These are phyloP conservation scores for Uropetala carovei DNA, from an alignment of 2,888 invertebrate genomes.

Conservation along the genomic window DNA sequence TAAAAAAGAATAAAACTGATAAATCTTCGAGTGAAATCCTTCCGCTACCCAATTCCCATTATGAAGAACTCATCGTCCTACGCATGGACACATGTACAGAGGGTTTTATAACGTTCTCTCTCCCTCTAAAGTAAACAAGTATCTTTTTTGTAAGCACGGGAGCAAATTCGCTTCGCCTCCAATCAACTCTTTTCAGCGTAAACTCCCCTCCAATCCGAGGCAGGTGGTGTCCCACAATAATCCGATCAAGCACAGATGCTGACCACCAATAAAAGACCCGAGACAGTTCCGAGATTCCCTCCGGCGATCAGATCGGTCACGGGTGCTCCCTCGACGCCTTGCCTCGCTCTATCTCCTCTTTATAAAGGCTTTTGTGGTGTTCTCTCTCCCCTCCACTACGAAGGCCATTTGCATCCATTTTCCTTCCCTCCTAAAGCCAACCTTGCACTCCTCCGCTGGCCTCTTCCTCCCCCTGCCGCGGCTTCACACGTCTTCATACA, in stretches of 20 bases:
- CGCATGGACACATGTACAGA: neutral
- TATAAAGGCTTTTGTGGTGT: neutral
- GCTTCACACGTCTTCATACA: neutral
- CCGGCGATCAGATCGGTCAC: neutral
- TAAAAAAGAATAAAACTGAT: no score
- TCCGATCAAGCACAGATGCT: slow-evolving; percentile 21
- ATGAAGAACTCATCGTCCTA: neutral
- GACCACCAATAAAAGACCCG: neutral
- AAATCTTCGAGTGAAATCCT: neutral
- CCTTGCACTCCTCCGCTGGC: neutral
- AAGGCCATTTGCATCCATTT: slow-evolving; percentile 22
- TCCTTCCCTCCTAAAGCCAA: neutral
- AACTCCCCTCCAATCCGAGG: neutral
- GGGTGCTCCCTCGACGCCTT: neutral
- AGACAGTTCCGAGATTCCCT: slow-evolving; percentile 4
- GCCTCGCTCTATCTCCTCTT: neutral
- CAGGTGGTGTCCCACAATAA: slow-evolving; percentile 17
- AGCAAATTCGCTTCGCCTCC: slow-evolving; percentile 3
- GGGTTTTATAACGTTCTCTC: neutral
- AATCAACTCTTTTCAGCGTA: neutral
- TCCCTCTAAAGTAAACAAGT: neutral
- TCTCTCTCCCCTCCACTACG: neutral
- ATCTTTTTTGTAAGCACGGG: slow-evolving; percentile 10
- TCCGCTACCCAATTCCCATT: neutral
- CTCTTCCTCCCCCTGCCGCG: neutral